Evolutionary conservation across 2,888 invertebrate species (phyloP).

Genomic region (Thera britannica): DNA sequence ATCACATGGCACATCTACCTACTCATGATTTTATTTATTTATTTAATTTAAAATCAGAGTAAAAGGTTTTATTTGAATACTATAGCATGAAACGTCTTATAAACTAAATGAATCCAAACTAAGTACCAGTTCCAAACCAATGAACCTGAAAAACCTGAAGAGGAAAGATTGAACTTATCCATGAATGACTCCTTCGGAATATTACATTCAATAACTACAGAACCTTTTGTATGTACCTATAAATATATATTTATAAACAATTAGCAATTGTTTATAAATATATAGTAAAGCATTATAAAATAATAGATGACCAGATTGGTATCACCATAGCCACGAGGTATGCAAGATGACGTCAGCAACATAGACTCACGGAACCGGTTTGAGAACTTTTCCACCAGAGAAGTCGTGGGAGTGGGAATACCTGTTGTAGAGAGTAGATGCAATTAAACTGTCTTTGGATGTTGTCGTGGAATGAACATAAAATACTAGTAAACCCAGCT

Average conservation of each 20-base stretch:
- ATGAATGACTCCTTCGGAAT: too few relatives aligned
- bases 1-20: too few relatives aligned
- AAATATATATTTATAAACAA: background rate
- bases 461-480: conserved; percentile 45
- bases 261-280: background rate
- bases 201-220: background rate
- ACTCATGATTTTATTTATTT: too few relatives aligned
- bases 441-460: conserved; percentile 52
- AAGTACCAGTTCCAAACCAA: too few relatives aligned
- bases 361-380: conserved; percentile 61
- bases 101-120: too few relatives aligned
- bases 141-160: too few relatives aligned
- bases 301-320: conserved; percentile 47
- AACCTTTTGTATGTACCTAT: background rate
- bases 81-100: too few relatives aligned
- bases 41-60: too few relatives aligned
- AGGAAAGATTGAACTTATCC: too few relatives aligned
- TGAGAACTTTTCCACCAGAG: conserved; percentile 59
- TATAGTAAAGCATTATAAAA: conserved; percentile 7
- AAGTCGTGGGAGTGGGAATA: conserved; percentile 60
- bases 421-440: conserved; percentile 56
- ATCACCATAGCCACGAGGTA: conserved; percentile 50
- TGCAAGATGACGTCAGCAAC: conserved; percentile 57
- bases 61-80: too few relatives aligned
- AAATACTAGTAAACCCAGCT: conserved; percentile 32